A percentile compares a stretch with the other conserved stretches of the same genome.
Evolutionary conservation across 2,888 invertebrate species (phyloP).

Genomic region (Hoplodrina ambigua): DNA sequence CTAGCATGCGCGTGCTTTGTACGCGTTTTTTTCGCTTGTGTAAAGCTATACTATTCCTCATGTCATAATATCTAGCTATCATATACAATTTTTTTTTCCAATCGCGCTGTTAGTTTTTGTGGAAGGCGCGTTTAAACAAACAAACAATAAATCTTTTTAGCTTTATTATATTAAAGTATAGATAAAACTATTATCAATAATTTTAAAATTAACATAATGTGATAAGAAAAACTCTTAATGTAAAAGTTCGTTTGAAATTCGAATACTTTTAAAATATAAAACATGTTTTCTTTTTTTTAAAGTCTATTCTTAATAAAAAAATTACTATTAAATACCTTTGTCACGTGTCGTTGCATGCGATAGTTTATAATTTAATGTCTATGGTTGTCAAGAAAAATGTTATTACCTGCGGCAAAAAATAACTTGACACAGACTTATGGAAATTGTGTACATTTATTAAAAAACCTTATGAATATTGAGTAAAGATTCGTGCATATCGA

Average conservation of each 20-base stretch:
- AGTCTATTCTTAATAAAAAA: neutral
- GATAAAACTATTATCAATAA: no score
- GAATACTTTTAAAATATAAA: neutral
- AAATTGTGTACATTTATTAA: neutral
- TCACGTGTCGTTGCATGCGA: conserved; percentile 17
- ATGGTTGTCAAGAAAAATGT: conserved; percentile 5
- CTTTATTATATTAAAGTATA: no score
- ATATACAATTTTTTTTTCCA: no score
- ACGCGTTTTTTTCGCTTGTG: no score
- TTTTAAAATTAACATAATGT: conserved; percentile 13
- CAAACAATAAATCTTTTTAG: no score
- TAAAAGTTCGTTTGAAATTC: conserved; percentile 11
- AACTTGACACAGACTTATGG: neutral
- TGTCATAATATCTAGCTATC: no score
- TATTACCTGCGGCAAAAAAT: conserved; percentile 3
- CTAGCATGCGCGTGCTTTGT: no score
- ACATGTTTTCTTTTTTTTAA: neutral
- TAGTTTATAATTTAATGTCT: neutral
- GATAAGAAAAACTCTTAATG: neutral
- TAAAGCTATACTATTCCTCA: no score
- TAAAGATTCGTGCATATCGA: neutral
- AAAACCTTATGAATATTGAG: neutral
- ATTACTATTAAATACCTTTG: neutral
- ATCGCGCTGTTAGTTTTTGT: no score
- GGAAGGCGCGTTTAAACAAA: no score